These are phyloP conservation scores for Eolophus roseicapilla DNA, from an alignment of 2,113 vertebrate species.

Conservation along the genomic window DNA sequence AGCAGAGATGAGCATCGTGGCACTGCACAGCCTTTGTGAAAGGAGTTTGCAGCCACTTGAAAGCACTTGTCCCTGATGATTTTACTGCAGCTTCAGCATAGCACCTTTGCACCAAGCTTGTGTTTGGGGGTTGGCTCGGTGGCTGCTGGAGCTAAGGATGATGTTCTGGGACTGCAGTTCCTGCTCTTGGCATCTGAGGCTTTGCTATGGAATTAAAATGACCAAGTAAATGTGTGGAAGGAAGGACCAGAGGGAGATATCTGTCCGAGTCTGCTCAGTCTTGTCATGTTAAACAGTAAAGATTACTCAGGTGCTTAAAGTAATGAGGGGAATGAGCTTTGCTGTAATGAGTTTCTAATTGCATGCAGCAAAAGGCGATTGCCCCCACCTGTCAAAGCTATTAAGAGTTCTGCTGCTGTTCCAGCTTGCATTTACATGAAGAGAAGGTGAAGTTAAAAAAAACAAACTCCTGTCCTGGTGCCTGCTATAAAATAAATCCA, in stretches of 20 bases:
- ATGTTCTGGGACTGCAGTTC: background rate
- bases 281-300: background rate
- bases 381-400: background rate
- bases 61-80: background rate
- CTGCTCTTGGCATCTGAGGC: background rate
- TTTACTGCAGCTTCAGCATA: background rate
- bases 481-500: background rate
- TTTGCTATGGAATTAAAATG: background rate
- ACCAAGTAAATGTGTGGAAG: background rate
- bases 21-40: background rate
- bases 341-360: conserved; percentile 47
- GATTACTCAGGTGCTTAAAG: conserved; percentile 27
- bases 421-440: background rate
- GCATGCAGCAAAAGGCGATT: background rate
- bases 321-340: conserved; percentile 26
- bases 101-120: accelerated
- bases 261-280: background rate
- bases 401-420: background rate
- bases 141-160: background rate
- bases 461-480: background rate
- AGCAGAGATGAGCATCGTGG: background rate
- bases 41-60: background rate
- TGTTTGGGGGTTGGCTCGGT: accelerated
- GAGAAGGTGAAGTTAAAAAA: background rate
- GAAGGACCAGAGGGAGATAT: background rate